A percentile compares a stretch with the other conserved stretches of the same genome.
Conservation (phyloP, 2,113 vertebrate genomes). For the Scophthalmus maximus region DNA sequence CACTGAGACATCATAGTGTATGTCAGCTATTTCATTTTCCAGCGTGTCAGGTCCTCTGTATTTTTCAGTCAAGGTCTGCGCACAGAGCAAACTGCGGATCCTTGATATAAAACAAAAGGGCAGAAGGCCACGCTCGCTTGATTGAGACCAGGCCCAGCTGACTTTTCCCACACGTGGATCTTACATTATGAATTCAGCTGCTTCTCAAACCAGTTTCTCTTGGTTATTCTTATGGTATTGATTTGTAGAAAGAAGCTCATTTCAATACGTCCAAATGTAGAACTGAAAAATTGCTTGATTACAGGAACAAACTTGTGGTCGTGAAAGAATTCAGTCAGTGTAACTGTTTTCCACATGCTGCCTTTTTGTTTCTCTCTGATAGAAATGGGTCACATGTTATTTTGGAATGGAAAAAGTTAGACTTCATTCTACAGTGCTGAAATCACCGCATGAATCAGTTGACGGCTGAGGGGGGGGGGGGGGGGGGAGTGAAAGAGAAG, state of each 20-base stretch:
- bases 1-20: slow-evolving; percentile 13
- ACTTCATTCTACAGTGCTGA: slow-evolving; percentile 76
- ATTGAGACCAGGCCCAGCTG: slow-evolving; percentile 68
- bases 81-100: slow-evolving; percentile 42
- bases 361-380: slow-evolving; percentile 53
- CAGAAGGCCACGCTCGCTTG: slow-evolving; percentile 61
- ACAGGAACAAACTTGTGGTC: slow-evolving; percentile 11
- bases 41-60: slow-evolving; percentile 43
- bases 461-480: slow-evolving; percentile 19
- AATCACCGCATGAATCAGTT: slow-evolving; percentile 70
- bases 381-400: slow-evolving; percentile 77
- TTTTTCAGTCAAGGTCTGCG: slow-evolving; percentile 60
- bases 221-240: slow-evolving; percentile 4
- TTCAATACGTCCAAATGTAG: slow-evolving; percentile 47
- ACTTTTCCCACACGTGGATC: slow-evolving; percentile 66
- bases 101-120: slow-evolving; percentile 41
- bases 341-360: slow-evolving; percentile 63
- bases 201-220: slow-evolving; percentile 34
- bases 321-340: slow-evolving; percentile 52
- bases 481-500: background rate
- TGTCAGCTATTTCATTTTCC: slow-evolving; percentile 61
- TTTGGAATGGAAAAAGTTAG: slow-evolving; percentile 80
- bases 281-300: slow-evolving; percentile 40
- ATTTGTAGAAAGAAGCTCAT: slow-evolving; percentile 22
- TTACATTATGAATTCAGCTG: slow-evolving; percentile 43